Evolutionary conservation across 2,797 vertebrate species (phyloP).

Genomic region (Alectoris magna): DNA sequence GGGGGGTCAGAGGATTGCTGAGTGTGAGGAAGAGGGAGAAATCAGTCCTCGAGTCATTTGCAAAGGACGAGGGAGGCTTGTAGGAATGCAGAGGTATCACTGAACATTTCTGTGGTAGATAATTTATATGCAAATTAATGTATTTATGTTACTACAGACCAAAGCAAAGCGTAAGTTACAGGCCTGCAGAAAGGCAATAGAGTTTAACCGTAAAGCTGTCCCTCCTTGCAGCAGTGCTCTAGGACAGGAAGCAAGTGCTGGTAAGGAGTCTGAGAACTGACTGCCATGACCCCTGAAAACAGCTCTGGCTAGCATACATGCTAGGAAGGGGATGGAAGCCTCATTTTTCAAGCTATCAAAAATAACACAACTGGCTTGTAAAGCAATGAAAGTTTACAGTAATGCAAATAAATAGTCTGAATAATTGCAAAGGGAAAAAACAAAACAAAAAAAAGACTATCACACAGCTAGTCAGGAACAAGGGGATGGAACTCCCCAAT

Average conservation of each 20-base stretch:
- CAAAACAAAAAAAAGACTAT: neutral
- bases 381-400: neutral
- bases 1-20: neutral
- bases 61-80: neutral
- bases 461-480: neutral
- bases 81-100: neutral
- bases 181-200: neutral
- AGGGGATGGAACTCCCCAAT: neutral
- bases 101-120: neutral
- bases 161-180: neutral
- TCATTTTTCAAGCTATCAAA: neutral
- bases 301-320: neutral
- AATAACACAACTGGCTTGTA: constrained; percentile 3
- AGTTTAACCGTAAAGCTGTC: neutral
- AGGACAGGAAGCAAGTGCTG: neutral
- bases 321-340: neutral
- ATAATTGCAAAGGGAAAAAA: neutral
- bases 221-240: neutral
- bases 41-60: neutral
- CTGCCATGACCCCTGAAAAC: neutral
- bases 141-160: neutral
- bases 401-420: neutral
- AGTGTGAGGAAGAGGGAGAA: neutral
- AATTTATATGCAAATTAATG: neutral
- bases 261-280: neutral